Percentiles rank a stretch among this genome's conserved stretches.
Evolutionary conservation across 2,888 invertebrate genomes (phyloP).

Genomic region (Bombyx huttoni): DNA sequence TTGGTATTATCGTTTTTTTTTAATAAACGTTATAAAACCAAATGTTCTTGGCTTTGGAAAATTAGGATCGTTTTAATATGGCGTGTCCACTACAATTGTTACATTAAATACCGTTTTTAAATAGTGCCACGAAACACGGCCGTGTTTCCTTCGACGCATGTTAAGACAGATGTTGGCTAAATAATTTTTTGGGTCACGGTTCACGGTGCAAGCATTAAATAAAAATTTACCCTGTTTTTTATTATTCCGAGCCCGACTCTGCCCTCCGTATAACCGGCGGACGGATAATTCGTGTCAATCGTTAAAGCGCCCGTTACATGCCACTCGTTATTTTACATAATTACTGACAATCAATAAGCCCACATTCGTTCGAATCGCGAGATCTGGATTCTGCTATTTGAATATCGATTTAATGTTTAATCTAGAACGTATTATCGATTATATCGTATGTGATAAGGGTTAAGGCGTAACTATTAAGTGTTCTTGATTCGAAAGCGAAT

Average conservation of each 20-base stretch:
- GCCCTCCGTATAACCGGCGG: constrained; percentile 7
- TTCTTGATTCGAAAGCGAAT: neutral
- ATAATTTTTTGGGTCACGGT: too few species aligned
- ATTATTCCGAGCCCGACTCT: neutral
- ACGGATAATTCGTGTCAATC: constrained; percentile 47
- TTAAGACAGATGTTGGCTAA: too few species aligned
- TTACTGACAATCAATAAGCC: constrained; percentile 50
- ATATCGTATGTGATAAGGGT: neutral
- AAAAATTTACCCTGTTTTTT: neutral
- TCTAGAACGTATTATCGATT: neutral
- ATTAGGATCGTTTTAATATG: too few species aligned
- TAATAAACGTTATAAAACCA: too few species aligned
- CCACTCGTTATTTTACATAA: constrained; percentile 54
- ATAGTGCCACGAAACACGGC: too few species aligned
- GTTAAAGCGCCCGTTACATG: constrained; percentile 31
- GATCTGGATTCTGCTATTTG: constrained; percentile 1
- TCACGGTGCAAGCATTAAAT: too few species aligned
- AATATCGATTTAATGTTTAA: neutral
- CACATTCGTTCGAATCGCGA: constrained; percentile 28
- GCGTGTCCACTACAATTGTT: too few species aligned
- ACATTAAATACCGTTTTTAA: too few species aligned
- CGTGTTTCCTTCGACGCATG: too few species aligned
- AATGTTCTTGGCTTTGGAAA: too few species aligned
- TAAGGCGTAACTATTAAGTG: neutral
- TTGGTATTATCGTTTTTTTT: too few species aligned